Evolutionary conservation across 2,797 vertebrate species (phyloP).

Genomic region (Enteromius fasciolatus): DNA sequence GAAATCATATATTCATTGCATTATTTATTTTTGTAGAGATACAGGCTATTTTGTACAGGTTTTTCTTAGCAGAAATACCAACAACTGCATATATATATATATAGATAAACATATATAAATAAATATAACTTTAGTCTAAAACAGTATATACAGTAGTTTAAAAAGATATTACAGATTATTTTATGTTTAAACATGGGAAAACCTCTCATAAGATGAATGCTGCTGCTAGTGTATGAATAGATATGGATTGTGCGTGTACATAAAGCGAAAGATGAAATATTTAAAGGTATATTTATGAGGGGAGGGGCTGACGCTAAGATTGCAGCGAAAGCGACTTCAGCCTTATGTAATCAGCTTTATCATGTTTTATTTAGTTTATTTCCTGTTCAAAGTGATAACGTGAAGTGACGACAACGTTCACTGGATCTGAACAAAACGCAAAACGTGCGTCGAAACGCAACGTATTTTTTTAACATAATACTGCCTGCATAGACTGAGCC

Average conservation of each 20-base stretch:
- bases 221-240: constrained; percentile 81
- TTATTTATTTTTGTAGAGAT: constrained; percentile 84
- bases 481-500: constrained; percentile 84
- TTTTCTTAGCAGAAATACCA: constrained; percentile 72
- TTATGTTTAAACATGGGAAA: constrained; percentile 78
- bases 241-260: constrained; percentile 73
- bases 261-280: constrained; percentile 69
- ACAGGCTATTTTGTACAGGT: constrained; percentile 78
- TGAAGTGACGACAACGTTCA: constrained; percentile 12
- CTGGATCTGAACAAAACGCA: not conserved
- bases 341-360: constrained; percentile 31
- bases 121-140: constrained; percentile 63
- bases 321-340: constrained; percentile 18
- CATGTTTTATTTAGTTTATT: constrained; percentile 6
- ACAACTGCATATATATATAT: constrained; percentile 66
- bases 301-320: constrained; percentile 69
- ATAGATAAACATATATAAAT: constrained; percentile 65
- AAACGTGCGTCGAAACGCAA: not conserved
- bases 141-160: constrained; percentile 71
- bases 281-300: constrained; percentile 66
- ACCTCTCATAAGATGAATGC: constrained; percentile 79
- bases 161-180: constrained; percentile 72
- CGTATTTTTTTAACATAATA: constrained; percentile 65
- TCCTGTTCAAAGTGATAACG: not conserved
- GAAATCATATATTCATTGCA: constrained; percentile 72